phyloP scores from a whole-genome alignment of 2,113 vertebrate genomes.

The Lates calcarifer region DNA sequence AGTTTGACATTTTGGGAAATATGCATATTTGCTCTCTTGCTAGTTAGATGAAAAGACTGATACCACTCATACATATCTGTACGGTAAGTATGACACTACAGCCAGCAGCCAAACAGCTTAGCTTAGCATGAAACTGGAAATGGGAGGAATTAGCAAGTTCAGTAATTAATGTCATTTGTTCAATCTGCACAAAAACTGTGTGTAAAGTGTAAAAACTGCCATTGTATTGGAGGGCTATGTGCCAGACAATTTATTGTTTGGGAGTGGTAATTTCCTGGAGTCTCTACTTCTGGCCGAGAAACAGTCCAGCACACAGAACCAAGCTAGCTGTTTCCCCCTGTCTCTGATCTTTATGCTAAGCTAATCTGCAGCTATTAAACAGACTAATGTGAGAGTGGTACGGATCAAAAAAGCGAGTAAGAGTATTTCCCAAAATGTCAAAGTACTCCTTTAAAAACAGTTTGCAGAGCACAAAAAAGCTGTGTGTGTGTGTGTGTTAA shows the following conservation, averaged over 20 bases:
- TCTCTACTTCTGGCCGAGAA: too few relatives aligned
- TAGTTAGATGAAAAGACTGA: not conserved
- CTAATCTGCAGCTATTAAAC: not conserved
- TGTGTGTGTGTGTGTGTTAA: constrained; percentile 4
- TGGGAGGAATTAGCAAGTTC: too few relatives aligned
- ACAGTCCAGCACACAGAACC: not conserved
- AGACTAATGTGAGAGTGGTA: not conserved
- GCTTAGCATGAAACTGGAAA: not conserved
- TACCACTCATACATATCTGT: not conserved
- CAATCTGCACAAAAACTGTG: not conserved
- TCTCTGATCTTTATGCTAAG: not conserved
- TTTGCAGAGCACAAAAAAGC: not conserved
- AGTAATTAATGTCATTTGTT: too few relatives aligned
- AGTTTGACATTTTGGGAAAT: not conserved
- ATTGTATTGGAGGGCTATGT: not conserved
- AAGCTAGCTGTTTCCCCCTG: not conserved
- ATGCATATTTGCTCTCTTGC: not conserved
- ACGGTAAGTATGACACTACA: not conserved
- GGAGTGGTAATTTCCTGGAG: not conserved
- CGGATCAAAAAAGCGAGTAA: not conserved
- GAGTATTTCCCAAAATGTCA: not conserved
- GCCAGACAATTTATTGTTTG: not conserved
- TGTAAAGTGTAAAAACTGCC: not conserved
- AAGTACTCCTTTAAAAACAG: not conserved
- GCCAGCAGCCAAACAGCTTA: not conserved